A percentile compares a stretch with the other conserved stretches of the same genome.
phyloP scores from a whole-genome alignment of 2,888 invertebrate species.

The Timema cristinae region DNA sequence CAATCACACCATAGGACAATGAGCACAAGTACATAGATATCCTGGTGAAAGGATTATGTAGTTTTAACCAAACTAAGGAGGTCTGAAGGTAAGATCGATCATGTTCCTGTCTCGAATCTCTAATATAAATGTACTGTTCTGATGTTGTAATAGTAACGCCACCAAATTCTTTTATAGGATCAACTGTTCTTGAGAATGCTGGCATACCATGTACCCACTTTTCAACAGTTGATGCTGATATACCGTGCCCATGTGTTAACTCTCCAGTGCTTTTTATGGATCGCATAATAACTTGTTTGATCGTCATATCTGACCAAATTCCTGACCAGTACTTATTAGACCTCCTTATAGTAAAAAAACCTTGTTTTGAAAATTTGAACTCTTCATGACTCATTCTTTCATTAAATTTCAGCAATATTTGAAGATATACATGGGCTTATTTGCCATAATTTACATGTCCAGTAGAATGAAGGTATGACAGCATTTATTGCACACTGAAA shows the following conservation, averaged over 20 bases:
- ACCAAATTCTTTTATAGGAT: not conserved
- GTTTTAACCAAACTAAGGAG: not conserved
- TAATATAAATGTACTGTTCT: conserved; percentile 6
- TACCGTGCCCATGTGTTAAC: not conserved
- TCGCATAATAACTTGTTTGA: not conserved
- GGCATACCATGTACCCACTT: conserved; percentile 1
- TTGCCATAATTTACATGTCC: conserved; percentile 10
- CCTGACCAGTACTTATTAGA: not conserved
- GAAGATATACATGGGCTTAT: not conserved
- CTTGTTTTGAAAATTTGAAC: not conserved
- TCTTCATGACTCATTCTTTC: not conserved
- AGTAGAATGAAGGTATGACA: conserved; percentile 6
- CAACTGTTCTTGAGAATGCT: not conserved
- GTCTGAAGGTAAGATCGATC: not conserved
- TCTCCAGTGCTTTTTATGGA: conserved; percentile 1
- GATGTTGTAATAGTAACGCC: not conserved
- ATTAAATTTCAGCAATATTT: not conserved
- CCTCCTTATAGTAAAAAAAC: not conserved
- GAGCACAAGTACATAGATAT: not conserved
- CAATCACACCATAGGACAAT: conserved; percentile 2
- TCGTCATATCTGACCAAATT: not conserved
- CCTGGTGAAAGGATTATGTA: not conserved
- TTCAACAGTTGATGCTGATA: conserved; percentile 3
- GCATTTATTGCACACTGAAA: conserved; percentile 3
- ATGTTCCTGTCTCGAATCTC: not conserved